These are phyloP conservation scores for Muscidifurax raptorellus DNA, from an alignment of 1,140 invertebrate species.

Conservation along the genomic window DNA sequence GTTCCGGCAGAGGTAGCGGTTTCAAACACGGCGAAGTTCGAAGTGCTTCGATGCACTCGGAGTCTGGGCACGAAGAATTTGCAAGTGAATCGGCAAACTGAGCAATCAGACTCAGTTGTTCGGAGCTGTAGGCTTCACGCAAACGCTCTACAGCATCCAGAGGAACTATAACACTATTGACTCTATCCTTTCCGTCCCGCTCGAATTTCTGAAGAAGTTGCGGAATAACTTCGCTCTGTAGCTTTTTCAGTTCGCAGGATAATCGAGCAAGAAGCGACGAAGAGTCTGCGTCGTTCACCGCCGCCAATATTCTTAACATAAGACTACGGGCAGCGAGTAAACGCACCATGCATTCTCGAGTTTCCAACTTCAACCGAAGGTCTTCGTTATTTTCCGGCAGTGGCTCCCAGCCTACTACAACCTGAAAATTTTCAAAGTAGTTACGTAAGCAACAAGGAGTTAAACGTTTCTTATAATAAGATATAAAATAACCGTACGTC, in stretches of 20 bases:
- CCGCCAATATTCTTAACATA: slow-evolving; percentile 69
- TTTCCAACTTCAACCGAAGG: slow-evolving; percentile 67
- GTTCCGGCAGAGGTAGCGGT: slow-evolving; percentile 62
- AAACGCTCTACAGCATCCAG: slow-evolving; percentile 71
- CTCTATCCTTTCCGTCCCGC: slow-evolving; percentile 56
- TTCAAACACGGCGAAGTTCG: slow-evolving; percentile 60
- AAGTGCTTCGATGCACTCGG: slow-evolving; percentile 65
- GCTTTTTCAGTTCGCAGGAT: slow-evolving; percentile 60
- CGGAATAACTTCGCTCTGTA: slow-evolving; percentile 65
- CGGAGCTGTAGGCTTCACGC: slow-evolving; percentile 67
- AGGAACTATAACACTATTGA: slow-evolving; percentile 69
- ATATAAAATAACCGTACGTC: slow-evolving; percentile 59
- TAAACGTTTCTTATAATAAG: slow-evolving; percentile 3
- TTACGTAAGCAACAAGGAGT: slow-evolving; percentile 2
- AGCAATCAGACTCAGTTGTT: slow-evolving; percentile 68
- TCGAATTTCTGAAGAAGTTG: slow-evolving; percentile 64
- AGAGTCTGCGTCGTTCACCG: slow-evolving; percentile 62
- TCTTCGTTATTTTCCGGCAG: slow-evolving; percentile 59
- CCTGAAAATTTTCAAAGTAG: slow-evolving; percentile 56
- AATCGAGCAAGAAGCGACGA: slow-evolving; percentile 61
- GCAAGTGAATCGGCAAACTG: slow-evolving; percentile 65
- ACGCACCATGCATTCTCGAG: slow-evolving; percentile 67
- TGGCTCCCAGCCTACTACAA: slow-evolving; percentile 71
- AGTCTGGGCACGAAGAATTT: slow-evolving; percentile 62
- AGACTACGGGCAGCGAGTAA: slow-evolving; percentile 67